Conservation (phyloP, 2,113 vertebrate species). For the Phalacrocorax brasilianus region DNA sequence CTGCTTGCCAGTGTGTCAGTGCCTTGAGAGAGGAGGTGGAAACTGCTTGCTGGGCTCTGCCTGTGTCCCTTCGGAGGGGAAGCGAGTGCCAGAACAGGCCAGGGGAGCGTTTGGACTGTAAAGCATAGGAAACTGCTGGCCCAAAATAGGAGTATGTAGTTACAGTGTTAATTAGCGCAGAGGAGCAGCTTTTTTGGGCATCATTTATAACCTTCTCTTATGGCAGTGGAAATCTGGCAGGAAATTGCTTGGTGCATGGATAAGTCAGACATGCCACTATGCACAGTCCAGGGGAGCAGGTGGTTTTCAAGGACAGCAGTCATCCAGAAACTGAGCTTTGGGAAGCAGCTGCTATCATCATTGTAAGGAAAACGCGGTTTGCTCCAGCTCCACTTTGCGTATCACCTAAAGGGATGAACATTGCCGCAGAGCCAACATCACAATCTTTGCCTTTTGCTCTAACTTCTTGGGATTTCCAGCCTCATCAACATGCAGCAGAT, state of each 20-base stretch:
- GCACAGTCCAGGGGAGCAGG: not conserved
- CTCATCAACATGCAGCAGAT: not conserved
- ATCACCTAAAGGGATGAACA: not conserved
- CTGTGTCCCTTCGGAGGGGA: not conserved
- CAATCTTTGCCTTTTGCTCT: not conserved
- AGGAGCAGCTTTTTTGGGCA: not conserved
- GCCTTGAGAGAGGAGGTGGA: not conserved
- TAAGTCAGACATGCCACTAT: not conserved
- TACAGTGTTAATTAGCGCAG: not conserved
- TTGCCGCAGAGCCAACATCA: not conserved
- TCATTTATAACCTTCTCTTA: not conserved
- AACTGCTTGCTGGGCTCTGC: not conserved
- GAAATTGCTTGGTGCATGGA: not conserved
- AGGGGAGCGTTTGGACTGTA: not conserved
- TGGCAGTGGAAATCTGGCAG: not conserved
- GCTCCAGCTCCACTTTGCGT: not conserved
- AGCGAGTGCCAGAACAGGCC: not conserved
- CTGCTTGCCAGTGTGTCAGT: not conserved
- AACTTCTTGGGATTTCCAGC: not conserved
- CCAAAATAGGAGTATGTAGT: not conserved
- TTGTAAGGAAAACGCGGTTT: not conserved
- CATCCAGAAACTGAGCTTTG: not conserved
- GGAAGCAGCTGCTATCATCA: not conserved
- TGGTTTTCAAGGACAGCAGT: not conserved
- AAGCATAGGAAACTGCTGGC: accelerated